Conservation (phyloP, 2,797 vertebrate genomes). For the Jordanella pulchra region DNA sequence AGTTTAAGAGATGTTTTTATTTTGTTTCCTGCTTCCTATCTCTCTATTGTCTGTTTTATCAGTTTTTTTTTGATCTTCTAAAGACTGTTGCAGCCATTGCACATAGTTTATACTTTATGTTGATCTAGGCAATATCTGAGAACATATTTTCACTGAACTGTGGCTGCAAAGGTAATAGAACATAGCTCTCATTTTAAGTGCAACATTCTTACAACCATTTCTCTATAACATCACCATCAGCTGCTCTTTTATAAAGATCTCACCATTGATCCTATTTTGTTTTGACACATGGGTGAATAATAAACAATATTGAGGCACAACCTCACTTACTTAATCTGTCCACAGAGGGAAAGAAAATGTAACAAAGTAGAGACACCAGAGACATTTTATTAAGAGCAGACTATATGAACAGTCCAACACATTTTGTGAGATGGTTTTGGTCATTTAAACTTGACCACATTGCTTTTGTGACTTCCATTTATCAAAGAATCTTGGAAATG, state of each 20-base stretch:
- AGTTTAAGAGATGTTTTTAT: not conserved
- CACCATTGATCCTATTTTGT: not conserved
- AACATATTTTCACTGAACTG: too few species aligned
- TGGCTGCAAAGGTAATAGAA: not conserved
- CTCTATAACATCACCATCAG: not conserved
- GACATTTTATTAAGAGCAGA: not conserved
- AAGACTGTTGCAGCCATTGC: too few species aligned
- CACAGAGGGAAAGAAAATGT: not conserved
- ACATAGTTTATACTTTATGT: too few species aligned
- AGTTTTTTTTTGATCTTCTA: not conserved
- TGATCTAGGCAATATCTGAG: too few species aligned
- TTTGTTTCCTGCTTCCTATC: not conserved
- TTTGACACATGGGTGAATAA: not conserved
- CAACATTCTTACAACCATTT: not conserved
- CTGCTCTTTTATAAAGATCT: not conserved
- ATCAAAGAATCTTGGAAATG: not conserved
- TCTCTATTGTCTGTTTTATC: not conserved
- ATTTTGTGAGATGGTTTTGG: not conserved
- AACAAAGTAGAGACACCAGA: not conserved
- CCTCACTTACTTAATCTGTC: too few species aligned
- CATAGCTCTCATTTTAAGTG: not conserved
- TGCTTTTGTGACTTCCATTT: not conserved
- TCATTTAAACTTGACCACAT: not conserved
- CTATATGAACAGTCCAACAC: conserved; percentile 1
- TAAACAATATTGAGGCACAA: not conserved